Evolutionary conservation across 2,797 vertebrate genomes (phyloP).

Genomic region (Tiaroga cobitis): DNA sequence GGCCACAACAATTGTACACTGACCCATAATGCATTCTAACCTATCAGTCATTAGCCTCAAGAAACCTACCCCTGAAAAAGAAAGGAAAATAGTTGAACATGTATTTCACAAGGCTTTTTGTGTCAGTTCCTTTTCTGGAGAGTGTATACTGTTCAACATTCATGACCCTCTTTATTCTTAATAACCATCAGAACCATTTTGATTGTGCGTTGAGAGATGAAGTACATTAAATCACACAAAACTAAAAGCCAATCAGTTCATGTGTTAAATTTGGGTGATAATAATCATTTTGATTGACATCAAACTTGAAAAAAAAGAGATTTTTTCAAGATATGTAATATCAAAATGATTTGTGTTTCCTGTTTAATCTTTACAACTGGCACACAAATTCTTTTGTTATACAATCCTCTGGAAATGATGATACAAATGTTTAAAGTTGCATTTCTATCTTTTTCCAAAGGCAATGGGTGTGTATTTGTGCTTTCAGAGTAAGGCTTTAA

Average conservation of each 20-base stretch:
- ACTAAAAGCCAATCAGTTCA: background rate
- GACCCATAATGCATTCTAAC: conserved; percentile 42
- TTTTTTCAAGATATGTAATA: background rate
- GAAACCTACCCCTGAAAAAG: conserved; percentile 19
- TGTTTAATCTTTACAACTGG: conserved; percentile 4
- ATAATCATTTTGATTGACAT: background rate
- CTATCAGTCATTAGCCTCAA: conserved; percentile 38
- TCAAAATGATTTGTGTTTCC: background rate
- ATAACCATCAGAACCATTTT: background rate
- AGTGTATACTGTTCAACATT: background rate
- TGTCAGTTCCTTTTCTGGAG: conserved; percentile 11
- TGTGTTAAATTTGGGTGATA: background rate
- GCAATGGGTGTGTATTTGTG: background rate
- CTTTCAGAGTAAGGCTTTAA: background rate
- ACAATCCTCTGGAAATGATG: background rate
- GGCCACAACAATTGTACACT: conserved; percentile 17
- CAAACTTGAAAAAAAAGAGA: background rate
- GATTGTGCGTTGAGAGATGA: background rate
- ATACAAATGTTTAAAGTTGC: background rate
- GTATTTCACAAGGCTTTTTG: background rate
- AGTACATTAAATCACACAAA: background rate
- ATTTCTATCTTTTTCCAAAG: background rate
- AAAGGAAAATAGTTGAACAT: background rate
- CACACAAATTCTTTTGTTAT: conserved; percentile 2
- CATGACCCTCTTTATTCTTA: background rate